Evolutionary conservation across 2,797 vertebrate genomes (phyloP).

Genomic region (Danio aesculapii): DNA sequence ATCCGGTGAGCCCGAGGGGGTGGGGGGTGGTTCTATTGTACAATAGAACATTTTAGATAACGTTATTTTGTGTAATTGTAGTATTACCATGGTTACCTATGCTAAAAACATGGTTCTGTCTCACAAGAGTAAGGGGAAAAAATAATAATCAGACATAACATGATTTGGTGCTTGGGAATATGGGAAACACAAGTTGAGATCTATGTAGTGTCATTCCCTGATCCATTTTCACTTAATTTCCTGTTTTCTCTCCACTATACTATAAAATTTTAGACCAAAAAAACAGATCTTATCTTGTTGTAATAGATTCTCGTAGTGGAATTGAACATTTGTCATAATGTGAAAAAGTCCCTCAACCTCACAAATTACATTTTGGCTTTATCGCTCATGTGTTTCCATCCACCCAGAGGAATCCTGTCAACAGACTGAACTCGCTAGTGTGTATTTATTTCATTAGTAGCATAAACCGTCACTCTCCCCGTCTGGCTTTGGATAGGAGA

Average conservation of each 20-base stretch:
- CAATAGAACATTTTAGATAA: no score
- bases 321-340: constrained; percentile 12
- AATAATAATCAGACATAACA: not conserved
- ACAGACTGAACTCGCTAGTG: constrained; percentile 68
- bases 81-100: not conserved
- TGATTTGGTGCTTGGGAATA: not conserved
- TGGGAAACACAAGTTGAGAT: not conserved
- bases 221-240: not conserved
- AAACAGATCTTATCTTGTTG: constrained; percentile 14
- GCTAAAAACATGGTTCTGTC: not conserved
- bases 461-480: constrained; percentile 72
- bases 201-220: not conserved
- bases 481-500: constrained; percentile 74
- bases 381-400: constrained; percentile 66
- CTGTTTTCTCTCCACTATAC: constrained; percentile 5
- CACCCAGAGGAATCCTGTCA: constrained; percentile 71
- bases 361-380: constrained; percentile 66
- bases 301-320: constrained; percentile 4
- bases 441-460: constrained; percentile 77
- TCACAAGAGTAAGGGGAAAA: not conserved
- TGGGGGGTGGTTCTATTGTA: no score
- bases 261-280: not conserved
- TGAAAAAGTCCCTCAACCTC: constrained; percentile 57
- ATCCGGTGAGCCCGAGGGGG: no score
- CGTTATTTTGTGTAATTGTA: no score